Evolutionary conservation across 2,797 vertebrate genomes (phyloP).

Genomic region (Petrocephalus schoutedeni): DNA sequence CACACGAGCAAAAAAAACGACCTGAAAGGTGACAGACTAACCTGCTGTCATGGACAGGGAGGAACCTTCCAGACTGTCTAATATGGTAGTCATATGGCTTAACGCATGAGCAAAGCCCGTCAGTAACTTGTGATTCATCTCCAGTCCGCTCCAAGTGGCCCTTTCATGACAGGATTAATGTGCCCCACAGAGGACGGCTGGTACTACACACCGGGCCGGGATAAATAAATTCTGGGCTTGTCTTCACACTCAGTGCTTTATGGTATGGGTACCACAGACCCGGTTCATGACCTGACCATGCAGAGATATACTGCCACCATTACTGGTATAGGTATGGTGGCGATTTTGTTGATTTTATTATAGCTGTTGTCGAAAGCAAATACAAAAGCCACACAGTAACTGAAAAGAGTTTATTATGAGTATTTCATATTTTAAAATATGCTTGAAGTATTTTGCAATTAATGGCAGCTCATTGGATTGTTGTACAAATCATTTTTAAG

Average conservation of each 20-base stretch:
- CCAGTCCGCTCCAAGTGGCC: background rate
- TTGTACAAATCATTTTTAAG: background rate
- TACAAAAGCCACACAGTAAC: background rate
- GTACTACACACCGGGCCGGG: background rate
- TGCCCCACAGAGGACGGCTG: background rate
- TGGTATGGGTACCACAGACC: background rate
- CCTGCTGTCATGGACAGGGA: background rate
- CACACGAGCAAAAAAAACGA: background rate
- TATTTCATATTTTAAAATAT: background rate
- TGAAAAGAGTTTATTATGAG: background rate
- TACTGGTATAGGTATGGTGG: background rate
- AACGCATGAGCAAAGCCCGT: background rate
- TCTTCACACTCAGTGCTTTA: background rate
- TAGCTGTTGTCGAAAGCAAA: background rate
- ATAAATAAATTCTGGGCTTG: background rate
- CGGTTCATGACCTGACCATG: background rate
- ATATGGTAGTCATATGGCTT: background rate
- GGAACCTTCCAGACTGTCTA: background rate
- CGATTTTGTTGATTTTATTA: background rate
- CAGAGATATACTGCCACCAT: background rate
- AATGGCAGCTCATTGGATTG: background rate
- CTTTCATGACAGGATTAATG: slow-evolving; percentile 12
- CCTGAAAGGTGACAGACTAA: background rate
- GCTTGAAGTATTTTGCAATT: background rate
- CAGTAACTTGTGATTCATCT: background rate